phyloP scores from a whole-genome alignment of 1,140 invertebrate genomes.

The Zaprionus nigranus region DNA sequence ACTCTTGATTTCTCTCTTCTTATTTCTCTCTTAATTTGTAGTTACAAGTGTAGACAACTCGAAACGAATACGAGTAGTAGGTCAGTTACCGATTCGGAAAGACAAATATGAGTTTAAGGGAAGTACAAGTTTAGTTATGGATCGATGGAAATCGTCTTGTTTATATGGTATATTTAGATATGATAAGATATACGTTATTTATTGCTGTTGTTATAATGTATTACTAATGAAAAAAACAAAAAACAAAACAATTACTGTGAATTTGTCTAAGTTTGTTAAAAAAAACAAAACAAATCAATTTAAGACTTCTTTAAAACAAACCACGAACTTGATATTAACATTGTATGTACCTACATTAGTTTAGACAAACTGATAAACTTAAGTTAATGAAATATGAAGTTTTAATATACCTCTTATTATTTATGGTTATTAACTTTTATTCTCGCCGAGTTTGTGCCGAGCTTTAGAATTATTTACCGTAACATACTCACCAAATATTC shows the following conservation, averaged over 20 bases:
- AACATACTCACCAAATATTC: conserved; percentile 15
- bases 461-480: conserved; percentile 28
- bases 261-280: conserved; percentile 51
- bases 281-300: background rate
- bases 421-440: conserved; percentile 31
- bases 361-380: conserved; percentile 64
- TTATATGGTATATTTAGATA: conserved; percentile 12
- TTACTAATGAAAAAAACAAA: background rate
- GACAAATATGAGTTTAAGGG: conserved; percentile 53
- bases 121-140: conserved; percentile 54
- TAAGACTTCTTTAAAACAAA: conserved; percentile 47
- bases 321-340: conserved; percentile 49
- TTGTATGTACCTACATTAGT: conserved; percentile 54
- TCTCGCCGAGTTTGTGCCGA: conserved; percentile 29
- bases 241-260: conserved; percentile 16
- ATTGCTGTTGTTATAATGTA: conserved; percentile 56
- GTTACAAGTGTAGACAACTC: conserved; percentile 58
- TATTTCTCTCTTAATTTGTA: conserved; percentile 49
- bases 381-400: conserved; percentile 38
- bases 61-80: conserved; percentile 44
- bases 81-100: conserved; percentile 49
- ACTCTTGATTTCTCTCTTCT: conserved; percentile 40
- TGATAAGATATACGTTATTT: conserved; percentile 51
- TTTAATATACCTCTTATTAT: conserved; percentile 33
- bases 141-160: conserved; percentile 30